phyloP scores from a whole-genome alignment of 2,888 invertebrate genomes.

The Cephus runcator region DNA sequence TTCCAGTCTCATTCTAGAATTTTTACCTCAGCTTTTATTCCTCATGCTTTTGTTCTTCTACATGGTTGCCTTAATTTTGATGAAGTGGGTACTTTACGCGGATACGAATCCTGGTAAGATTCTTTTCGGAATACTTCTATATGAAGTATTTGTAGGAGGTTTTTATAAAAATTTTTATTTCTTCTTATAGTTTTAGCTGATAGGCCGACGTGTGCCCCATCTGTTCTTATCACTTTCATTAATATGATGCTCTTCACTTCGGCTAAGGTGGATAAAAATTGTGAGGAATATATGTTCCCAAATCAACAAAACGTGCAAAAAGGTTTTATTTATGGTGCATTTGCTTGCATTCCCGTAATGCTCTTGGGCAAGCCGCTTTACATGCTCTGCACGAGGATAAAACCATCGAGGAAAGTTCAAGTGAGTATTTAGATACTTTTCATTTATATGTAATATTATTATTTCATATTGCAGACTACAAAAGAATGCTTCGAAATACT shows the following conservation, averaged over 20 bases:
- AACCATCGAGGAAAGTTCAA: constrained; percentile 53
- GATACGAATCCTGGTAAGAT: constrained; percentile 66
- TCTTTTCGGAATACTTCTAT: constrained; percentile 54
- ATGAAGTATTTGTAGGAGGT: not conserved
- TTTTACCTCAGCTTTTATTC: constrained; percentile 93
- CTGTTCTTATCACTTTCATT: constrained; percentile 82
- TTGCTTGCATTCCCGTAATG: constrained; percentile 82
- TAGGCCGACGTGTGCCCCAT: constrained; percentile 76
- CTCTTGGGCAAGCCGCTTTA: constrained; percentile 82
- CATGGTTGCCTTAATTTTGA: constrained; percentile 91
- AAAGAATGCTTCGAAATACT: not conserved
- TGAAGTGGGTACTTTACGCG: constrained; percentile 86
- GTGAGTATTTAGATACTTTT: constrained; percentile 59
- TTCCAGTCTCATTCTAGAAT: constrained; percentile 81
- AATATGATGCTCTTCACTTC: constrained; percentile 78
- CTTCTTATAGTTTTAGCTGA: constrained; percentile 60
- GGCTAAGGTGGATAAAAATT: constrained; percentile 65
- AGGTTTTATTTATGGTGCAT: constrained; percentile 72
- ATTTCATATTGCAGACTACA: not conserved
- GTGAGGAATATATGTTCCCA: constrained; percentile 71
- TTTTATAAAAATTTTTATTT: not conserved
- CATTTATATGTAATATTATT: not conserved
- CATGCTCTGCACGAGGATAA: constrained; percentile 57
- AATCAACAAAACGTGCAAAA: constrained; percentile 73
- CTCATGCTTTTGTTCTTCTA: constrained; percentile 88